A percentile compares a stretch with the other conserved stretches of the same genome.
Conservation (phyloP, 35 echinoderm and acorn worm genomes). For the Hemicentrotus pulcherrimus region DNA sequence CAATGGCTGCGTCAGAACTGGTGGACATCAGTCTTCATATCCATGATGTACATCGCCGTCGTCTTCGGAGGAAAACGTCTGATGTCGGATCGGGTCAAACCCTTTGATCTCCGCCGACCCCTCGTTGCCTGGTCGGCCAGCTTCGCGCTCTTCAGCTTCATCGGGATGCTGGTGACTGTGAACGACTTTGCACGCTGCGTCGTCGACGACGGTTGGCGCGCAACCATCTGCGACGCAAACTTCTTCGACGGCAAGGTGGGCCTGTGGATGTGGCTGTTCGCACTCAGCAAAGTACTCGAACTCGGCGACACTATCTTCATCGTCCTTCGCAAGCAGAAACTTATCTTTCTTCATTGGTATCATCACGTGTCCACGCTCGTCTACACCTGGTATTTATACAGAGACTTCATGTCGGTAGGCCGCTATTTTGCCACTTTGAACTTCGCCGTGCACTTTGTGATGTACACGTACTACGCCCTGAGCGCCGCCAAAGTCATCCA, state of each 20-base stretch:
- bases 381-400: constrained; percentile 53
- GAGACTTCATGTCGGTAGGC: neutral
- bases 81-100: constrained; percentile 59
- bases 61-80: constrained; percentile 61
- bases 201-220: constrained; percentile 48
- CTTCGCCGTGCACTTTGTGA: constrained; percentile 64
- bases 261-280: constrained; percentile 69
- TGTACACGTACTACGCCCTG: constrained; percentile 83
- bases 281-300: constrained; percentile 68
- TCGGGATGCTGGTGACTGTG: constrained; percentile 42
- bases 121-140: constrained; percentile 65
- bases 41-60: constrained; percentile 56
- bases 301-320: constrained; percentile 88
- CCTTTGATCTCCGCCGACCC: constrained; percentile 49
- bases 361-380: constrained; percentile 63
- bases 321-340: constrained; percentile 77
- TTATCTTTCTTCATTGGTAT: constrained; percentile 87
- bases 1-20: constrained; percentile 64
- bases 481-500: constrained; percentile 53
- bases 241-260: constrained; percentile 47
- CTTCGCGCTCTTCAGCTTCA: constrained; percentile 75
- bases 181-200: neutral
- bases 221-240: constrained; percentile 58
- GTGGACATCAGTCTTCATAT: constrained; percentile 35
- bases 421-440: constrained; percentile 65